Evolutionary conservation across 2,888 invertebrate genomes (phyloP), one percentile per base, ranked within the genome.

Genomic region (Microplitis manilae): DNA sequence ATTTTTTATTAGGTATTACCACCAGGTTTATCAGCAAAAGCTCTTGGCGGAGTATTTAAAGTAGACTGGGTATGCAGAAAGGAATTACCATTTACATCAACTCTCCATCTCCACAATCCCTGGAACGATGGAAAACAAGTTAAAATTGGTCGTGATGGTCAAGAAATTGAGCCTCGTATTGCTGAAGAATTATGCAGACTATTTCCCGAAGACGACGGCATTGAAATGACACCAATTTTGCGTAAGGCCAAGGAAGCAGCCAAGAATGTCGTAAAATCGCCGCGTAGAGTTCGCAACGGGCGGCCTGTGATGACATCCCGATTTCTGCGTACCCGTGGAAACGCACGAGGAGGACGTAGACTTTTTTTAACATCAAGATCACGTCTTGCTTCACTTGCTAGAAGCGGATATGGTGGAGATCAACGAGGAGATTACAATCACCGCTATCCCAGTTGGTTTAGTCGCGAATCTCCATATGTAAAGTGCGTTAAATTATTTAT

Each of bases 41-140:
- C 97, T 61, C 92, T 99, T 70, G 98, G 98, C 85, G 98, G 98
- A 77, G 97, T 98, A 13, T 98, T 99, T 89, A 96, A 96, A 91
- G 94, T 99, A 7, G 98, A 99, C 89, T 99, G 98, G 98, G 96
- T 99, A 83, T 97, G 97, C 88, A 94, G 97, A 85, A 96, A 97
- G 86, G 98, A 98, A 89, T 91, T 99, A 80, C 95, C 97, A 1
- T 99, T 99, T 86, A 95, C 95, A 83, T 95, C 95, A 86, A 98
- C 98, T 1, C 93, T 96, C 84, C 98, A 98, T 90, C 91, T 99
- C 79, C 97, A 97, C 87, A 99, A 99, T 91, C 95, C 97, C 5
- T 99, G 98, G 98, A 99, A 99, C 92, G 98, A 98, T 89, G 97
- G 97, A 68, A 98, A 98, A 91, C 98, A 98, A 77, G 98, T 99